Evolutionary conservation across 1,140 invertebrate species (phyloP).

Genomic region (Saccostrea cuccullata): DNA sequence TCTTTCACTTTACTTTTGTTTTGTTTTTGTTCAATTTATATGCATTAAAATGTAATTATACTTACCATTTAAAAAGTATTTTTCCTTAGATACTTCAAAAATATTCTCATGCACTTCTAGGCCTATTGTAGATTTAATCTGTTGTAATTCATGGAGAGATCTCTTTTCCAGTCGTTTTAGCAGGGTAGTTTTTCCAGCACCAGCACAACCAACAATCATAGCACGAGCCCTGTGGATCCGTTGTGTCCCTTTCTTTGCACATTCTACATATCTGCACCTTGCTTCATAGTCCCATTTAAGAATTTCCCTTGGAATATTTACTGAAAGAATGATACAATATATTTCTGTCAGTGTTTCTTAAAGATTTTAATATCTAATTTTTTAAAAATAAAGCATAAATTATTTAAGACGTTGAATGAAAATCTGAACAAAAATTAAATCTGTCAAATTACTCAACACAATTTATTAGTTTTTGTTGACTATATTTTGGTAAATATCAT

Average conservation of each 20-base stretch:
- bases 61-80: not conserved
- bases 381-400: too few species aligned
- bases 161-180: not conserved
- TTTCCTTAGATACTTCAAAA: not conserved
- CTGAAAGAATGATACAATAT: not conserved
- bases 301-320: not conserved
- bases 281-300: not conserved
- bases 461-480: too few species aligned
- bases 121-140: not conserved
- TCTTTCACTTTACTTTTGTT: too few species aligned
- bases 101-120: not conserved
- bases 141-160: not conserved
- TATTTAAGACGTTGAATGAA: too few species aligned
- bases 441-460: too few species aligned
- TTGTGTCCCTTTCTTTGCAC: not conserved
- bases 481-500: too few species aligned
- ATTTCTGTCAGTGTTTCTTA: too few species aligned
- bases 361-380: too few species aligned
- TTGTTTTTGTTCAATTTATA: too few species aligned
- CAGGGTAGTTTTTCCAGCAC: not conserved
- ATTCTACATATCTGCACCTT: not conserved
- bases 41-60: too few species aligned
- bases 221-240: not conserved
- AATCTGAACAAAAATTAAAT: too few species aligned
- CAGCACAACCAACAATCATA: not conserved